Evolutionary conservation across 2,888 invertebrate species (phyloP).

Genomic region (Drosophila suboccidentalis): DNA sequence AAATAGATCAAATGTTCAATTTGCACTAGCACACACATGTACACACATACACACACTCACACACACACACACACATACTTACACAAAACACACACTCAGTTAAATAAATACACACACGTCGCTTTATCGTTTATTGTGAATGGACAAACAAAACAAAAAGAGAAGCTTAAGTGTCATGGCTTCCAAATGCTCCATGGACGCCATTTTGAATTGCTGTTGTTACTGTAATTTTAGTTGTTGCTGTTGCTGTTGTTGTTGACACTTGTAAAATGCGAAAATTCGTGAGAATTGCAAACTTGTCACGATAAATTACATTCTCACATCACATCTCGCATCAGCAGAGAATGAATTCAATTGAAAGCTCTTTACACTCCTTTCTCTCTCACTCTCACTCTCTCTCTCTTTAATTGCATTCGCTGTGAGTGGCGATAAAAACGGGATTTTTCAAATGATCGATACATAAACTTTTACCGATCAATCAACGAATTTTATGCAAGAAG

Average conservation of each 20-base stretch:
- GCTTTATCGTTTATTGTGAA: constrained; percentile 21
- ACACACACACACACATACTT: constrained; percentile 12
- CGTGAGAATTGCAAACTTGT: neutral
- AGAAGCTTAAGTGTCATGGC: neutral
- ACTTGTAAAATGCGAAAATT: constrained; percentile 6
- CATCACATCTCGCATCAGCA: neutral
- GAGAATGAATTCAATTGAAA: too few relatives aligned
- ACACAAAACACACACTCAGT: neutral
- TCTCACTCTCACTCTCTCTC: too few relatives aligned
- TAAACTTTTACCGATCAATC: too few relatives aligned
- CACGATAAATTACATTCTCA: neutral
- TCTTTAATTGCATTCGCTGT: neutral
- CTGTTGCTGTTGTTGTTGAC: neutral
- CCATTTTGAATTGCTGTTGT: constrained; percentile 21
- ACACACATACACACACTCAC: constrained; percentile 14
- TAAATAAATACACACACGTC: constrained; percentile 22
- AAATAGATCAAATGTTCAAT: constrained; percentile 68
- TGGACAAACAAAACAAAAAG: constrained; percentile 11
- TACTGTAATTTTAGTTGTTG: neutral
- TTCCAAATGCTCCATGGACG: constrained; percentile 8
- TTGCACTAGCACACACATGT: constrained; percentile 21
- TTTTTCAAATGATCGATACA: neutral
- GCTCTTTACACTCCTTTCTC: too few relatives aligned
- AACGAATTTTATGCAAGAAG: too few relatives aligned
- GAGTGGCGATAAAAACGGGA: neutral